These are phyloP conservation scores for Calyptomena viridis DNA, from an alignment of 2,113 vertebrate species.

Conservation along the genomic window DNA sequence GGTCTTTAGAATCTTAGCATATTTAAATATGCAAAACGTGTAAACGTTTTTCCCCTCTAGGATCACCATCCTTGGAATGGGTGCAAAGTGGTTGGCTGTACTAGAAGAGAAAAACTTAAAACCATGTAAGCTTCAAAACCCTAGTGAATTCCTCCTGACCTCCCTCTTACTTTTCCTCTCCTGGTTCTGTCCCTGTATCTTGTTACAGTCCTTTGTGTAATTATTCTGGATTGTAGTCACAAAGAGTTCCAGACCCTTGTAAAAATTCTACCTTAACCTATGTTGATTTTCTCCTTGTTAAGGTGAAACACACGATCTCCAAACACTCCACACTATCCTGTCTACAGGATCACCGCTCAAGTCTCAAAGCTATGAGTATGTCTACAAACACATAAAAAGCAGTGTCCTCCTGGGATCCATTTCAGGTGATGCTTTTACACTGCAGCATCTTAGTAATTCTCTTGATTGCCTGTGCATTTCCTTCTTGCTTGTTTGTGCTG, in stretches of 20 bases:
- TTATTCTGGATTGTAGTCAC: neutral
- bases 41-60: conserved; percentile 58
- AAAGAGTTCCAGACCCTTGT: neutral
- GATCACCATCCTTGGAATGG: conserved; percentile 93
- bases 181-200: neutral
- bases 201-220: neutral
- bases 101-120: conserved; percentile 89
- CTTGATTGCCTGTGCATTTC: neutral
- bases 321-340: conserved; percentile 91
- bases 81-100: conserved; percentile 94
- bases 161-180: neutral
- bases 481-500: neutral
- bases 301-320: conserved; percentile 91
- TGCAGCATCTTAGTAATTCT: neutral
- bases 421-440: conserved; percentile 78
- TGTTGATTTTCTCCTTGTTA: neutral
- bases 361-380: conserved; percentile 92
- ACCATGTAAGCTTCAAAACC: conserved; percentile 80
- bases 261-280: neutral
- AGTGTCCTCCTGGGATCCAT: conserved; percentile 91
- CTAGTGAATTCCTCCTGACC: neutral
- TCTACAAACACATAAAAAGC: conserved; percentile 88
- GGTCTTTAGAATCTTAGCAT: neutral
- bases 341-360: conserved; percentile 94
- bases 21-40: neutral